A percentile compares a stretch with the other conserved stretches of the same genome.
phyloP scores from a whole-genome alignment of 2,797 vertebrate genomes.

The Prionace glauca region DNA sequence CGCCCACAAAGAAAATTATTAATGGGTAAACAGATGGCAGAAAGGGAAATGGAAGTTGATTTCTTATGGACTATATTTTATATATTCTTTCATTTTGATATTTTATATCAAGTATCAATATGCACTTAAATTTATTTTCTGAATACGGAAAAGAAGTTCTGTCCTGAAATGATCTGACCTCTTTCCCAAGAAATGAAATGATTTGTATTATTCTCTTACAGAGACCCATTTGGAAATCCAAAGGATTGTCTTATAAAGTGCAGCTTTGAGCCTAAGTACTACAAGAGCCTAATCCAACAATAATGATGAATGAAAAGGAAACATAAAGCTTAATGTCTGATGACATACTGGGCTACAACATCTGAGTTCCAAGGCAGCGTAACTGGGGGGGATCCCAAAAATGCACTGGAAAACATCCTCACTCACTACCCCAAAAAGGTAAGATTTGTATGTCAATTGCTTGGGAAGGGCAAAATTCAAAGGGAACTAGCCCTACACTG shows the following conservation, averaged over 20 bases:
- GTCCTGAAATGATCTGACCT: background rate
- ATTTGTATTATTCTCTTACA: background rate
- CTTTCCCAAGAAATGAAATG: constrained; percentile 11
- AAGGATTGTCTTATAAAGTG: background rate
- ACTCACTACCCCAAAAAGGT: no score
- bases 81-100: background rate
- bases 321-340: background rate
- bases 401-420: no score
- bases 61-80: background rate
- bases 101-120: background rate
- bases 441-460: no score
- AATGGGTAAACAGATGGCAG: background rate
- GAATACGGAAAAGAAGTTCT: background rate
- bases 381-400: no score
- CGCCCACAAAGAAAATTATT: background rate
- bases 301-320: constrained; percentile 16
- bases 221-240: background rate
- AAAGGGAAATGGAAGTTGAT: background rate
- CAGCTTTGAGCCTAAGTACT: background rate
- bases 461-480: no score
- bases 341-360: no score
- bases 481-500: no score
- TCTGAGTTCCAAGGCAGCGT: no score
- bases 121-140: background rate
- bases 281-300: background rate